Base-by-base conservation (phyloP, 2,113 vertebrate species). In the Eidolon helvum region DNA sequence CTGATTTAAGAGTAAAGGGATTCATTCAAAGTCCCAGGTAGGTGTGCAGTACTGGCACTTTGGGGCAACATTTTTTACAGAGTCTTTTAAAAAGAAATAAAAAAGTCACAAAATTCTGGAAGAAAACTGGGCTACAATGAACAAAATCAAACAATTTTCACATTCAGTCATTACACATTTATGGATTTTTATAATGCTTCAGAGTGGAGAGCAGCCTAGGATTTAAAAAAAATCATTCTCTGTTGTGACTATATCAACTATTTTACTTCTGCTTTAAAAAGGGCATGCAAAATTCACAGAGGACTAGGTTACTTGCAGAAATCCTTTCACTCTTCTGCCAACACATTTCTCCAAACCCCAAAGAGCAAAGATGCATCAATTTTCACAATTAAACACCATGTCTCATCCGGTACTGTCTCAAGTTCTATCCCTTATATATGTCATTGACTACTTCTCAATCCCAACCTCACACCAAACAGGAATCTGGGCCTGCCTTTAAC, bases 181-280 rank as follows among this genome's bases (percentile, higher is more conserved):
- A 63, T 9, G 14, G 28, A 12, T 63, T 89, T 97, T 86, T 90
- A 91, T 40, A 92, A 82, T 65, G 88, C 68, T 91, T 91, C 79
- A 35, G 15, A 57, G 14, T 50, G 28, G 15, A 86, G 55, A 83
- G 88, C 45, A 94, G 61, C 85, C 55, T 68, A 14, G 35, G 5
- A 83, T 66, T 97, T 84, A 97, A 95, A 89, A 24, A 50, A 50
- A 16, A 16, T 24, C 71, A 69, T 10, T 88, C 40, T 66, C 55
- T 89, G 71, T 30, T 35, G 30, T 75, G 63, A 91, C 80, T 94
- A 66, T 4, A 74, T 69, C 74, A 87, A 91, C 48, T 61, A 94
- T 86, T 87, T 96, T 33, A 93, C 22, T 91, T 95, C 48, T 89
- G 48, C 66, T 96, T 87, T 2, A 88, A 88, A 96, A 90, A 87